Conservation (phyloP, 2,888 invertebrate genomes). For the Prosopocoilus inquinatus region DNA sequence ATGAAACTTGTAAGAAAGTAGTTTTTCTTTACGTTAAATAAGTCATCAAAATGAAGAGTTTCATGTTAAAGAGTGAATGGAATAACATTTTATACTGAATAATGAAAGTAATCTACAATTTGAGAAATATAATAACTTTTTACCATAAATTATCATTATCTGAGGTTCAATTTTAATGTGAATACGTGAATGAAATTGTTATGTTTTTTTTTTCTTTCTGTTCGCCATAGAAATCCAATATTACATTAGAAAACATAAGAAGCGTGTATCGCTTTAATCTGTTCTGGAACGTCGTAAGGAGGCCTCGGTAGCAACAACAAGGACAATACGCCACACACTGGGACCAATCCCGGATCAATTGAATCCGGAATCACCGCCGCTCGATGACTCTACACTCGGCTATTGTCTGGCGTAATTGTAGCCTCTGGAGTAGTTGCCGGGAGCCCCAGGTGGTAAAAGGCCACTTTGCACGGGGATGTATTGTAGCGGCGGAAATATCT, state of each 20-base stretch:
- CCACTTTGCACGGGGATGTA: slow-evolving; percentile 34
- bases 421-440: slow-evolving; percentile 50
- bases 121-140: too few relatives aligned
- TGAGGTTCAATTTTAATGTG: too few relatives aligned
- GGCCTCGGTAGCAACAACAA: slow-evolving; percentile 38
- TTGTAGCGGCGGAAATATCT: slow-evolving; percentile 16
- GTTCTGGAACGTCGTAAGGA: slow-evolving; percentile 25
- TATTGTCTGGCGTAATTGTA: slow-evolving; percentile 50
- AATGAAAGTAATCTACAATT: too few relatives aligned
- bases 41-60: too few relatives aligned
- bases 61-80: too few relatives aligned
- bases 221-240: not conserved
- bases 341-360: slow-evolving; percentile 49
- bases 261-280: slow-evolving; percentile 21
- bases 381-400: slow-evolving; percentile 46
- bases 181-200: too few relatives aligned
- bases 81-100: too few relatives aligned
- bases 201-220: too few relatives aligned
- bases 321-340: slow-evolving; percentile 48
- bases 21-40: too few relatives aligned
- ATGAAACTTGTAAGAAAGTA: too few relatives aligned
- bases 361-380: slow-evolving; percentile 46
- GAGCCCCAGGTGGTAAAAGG: slow-evolving; percentile 49
- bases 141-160: too few relatives aligned
- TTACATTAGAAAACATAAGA: slow-evolving; percentile 8